Evolutionary conservation across 2,797 vertebrate genomes (phyloP).

Genomic region (Arnoldichthys spilopterus): DNA sequence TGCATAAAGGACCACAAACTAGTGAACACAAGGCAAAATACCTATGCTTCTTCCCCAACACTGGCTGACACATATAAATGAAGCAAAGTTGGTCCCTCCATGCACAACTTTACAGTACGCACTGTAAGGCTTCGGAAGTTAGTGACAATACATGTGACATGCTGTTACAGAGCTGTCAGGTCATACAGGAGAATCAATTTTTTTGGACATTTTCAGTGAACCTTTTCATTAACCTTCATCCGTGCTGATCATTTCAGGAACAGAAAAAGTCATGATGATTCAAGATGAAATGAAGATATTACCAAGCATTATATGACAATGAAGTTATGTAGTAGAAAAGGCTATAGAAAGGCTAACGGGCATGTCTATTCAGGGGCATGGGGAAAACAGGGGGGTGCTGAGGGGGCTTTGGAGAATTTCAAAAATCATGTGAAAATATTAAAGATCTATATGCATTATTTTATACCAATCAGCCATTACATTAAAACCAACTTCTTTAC

Average conservation of each 20-base stretch:
- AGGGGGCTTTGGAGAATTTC: no score
- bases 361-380: no score
- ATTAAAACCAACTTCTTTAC: no score
- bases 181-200: background rate
- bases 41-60: background rate
- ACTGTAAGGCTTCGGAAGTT: conserved; percentile 11
- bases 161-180: conserved; percentile 29
- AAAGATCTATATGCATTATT: no score
- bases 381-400: no score
- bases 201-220: background rate
- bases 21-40: background rate
- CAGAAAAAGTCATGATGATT: conserved; percentile 21
- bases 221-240: conserved; percentile 12
- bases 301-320: conserved; percentile 21
- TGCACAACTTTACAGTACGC: conserved; percentile 46
- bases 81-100: conserved; percentile 24
- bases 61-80: background rate
- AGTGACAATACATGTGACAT: conserved; percentile 21
- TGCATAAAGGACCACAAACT: background rate
- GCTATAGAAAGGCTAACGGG: conserved; percentile 22
- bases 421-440: no score
- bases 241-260: conserved; percentile 44
- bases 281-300: conserved; percentile 23
- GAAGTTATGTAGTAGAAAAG: conserved; percentile 6
- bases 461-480: no score